Percentiles rank a stretch among this genome's conserved stretches.
Evolutionary conservation across 2,888 invertebrate species (phyloP).

Genomic region (Parapristionchus giblindavisi): DNA sequence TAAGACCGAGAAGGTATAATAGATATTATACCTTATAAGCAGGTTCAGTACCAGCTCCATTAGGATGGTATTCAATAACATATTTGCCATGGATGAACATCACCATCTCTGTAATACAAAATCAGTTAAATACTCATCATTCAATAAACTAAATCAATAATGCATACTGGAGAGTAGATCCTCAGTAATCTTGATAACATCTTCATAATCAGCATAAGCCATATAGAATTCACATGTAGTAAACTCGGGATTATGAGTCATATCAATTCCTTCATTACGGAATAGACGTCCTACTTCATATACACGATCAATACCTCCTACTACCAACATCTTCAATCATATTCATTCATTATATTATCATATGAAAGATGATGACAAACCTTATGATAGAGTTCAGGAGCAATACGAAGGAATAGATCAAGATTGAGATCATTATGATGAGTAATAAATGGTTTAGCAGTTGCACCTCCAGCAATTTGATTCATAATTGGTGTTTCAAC

Average conservation of each 20-base stretch:
- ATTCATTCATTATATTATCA: not conserved
- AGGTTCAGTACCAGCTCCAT: conserved; percentile 81
- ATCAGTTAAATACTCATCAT: not conserved
- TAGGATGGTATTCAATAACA: conserved; percentile 89
- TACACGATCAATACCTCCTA: conserved; percentile 93
- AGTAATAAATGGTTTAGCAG: conserved; percentile 97
- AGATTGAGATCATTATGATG: conserved; percentile 98
- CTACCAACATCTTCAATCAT: conserved; percentile 84
- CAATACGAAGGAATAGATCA: conserved; percentile 96
- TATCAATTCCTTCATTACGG: conserved; percentile 97
- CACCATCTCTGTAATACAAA: conserved; percentile 81
- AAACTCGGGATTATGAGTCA: conserved; percentile 99
- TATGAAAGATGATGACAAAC: conserved; percentile 69
- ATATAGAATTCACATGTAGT: conserved; percentile 99
- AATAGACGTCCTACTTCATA: conserved; percentile 85
- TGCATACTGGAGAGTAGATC: conserved; percentile 80
- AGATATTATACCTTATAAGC: conserved; percentile 72
- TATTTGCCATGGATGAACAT: conserved; percentile 88
- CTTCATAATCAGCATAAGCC: conserved; percentile 99
- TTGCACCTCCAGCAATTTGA: conserved; percentile 96
- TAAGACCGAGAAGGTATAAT: no score
- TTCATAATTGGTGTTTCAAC: conserved; percentile 99
- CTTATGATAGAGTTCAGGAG: conserved; percentile 96
- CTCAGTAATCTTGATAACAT: conserved; percentile 91
- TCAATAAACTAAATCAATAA: not conserved